Conservation (phyloP, 2,888 invertebrate species). For the Conus canariensis region DNA sequence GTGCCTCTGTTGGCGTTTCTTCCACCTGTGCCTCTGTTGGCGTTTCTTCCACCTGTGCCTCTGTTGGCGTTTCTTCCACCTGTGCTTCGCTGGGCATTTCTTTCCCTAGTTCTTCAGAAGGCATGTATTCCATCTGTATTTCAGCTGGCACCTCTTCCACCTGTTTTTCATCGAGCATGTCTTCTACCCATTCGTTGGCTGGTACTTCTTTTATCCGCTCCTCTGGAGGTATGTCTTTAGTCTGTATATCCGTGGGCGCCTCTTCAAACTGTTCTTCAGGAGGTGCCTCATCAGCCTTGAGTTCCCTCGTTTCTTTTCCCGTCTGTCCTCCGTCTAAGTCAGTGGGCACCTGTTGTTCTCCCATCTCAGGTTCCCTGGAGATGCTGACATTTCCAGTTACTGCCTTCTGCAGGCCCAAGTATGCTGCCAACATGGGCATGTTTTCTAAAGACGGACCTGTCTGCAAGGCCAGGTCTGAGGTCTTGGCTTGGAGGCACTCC, state of each 20-base stretch:
- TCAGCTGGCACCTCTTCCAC: background rate
- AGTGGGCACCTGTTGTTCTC: background rate
- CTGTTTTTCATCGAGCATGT: background rate
- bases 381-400: background rate
- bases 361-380: background rate
- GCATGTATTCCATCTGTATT: background rate
- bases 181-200: background rate
- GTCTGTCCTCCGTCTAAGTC: background rate
- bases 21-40: background rate
- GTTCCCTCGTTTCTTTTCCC: background rate
- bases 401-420: background rate
- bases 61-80: slow-evolving; percentile 5
- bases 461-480: background rate
- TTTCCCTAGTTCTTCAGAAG: background rate
- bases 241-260: background rate
- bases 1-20: background rate
- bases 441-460: background rate
- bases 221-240: background rate
- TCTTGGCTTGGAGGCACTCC: background rate
- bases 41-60: background rate
- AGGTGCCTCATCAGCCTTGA: background rate
- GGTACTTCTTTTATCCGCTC: background rate
- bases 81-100: background rate
- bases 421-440: background rate
- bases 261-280: background rate